Percentiles rank a stretch among this genome's conserved stretches.
Evolutionary conservation across 2,113 vertebrate species (phyloP).

Genomic region (Tretioscincus oriximinensis): DNA sequence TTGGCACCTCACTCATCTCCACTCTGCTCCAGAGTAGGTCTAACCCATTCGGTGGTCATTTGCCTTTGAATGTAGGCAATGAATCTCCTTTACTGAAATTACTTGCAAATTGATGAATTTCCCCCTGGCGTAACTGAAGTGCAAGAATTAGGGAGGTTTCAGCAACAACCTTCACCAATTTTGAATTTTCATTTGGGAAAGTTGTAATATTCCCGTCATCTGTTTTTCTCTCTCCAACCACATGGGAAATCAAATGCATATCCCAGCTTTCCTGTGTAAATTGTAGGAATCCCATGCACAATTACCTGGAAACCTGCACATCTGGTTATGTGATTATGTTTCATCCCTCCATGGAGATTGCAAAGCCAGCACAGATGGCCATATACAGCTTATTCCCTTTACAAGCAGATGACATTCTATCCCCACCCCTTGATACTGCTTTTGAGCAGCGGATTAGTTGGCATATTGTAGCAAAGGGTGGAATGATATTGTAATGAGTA

Average conservation of each 20-base stretch:
- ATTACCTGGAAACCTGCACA: background rate
- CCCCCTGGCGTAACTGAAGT: background rate
- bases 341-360: background rate
- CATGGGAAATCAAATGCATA: too few species aligned
- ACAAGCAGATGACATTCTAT: background rate
- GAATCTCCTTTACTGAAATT: background rate
- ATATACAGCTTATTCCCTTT: conserved; percentile 10
- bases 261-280: too few species aligned
- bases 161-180: background rate
- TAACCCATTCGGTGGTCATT: background rate
- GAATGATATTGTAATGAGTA: background rate
- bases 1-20: background rate
- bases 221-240: too few species aligned
- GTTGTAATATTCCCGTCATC: too few species aligned
- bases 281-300: background rate
- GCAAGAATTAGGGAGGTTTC: background rate
- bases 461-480: background rate
- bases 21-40: too few species aligned
- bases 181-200: background rate
- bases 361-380: conserved; percentile 20
- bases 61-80: background rate
- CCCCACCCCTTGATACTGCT: conserved; percentile 4
- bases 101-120: background rate
- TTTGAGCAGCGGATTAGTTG: conserved; percentile 1
- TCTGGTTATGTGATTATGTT: background rate